Base-by-base conservation (phyloP, 2,797 vertebrate genomes). In the Chrysocyon brachyurus region DNA sequence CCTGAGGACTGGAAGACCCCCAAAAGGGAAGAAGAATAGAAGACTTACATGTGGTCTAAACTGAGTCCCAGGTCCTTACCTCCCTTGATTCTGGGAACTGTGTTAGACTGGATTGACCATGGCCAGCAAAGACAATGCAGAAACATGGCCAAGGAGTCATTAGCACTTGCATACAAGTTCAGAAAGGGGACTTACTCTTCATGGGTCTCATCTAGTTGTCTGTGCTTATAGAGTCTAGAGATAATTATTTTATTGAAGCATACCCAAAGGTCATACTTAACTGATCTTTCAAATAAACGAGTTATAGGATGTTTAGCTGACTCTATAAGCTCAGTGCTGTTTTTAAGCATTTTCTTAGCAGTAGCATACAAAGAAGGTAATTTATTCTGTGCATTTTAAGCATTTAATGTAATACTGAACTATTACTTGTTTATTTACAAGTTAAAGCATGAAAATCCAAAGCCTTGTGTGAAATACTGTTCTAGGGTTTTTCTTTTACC, bases 231-330 rank as follows among this genome's bases (percentile, higher is more conserved):
- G 66, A 90, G 95, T 94, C 82, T 64, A 88, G 72, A 91, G 81
- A 85, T 97, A 94, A 94, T 96, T 97, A 70, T 95, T 93, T 95
- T 88, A 94, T 46, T 94, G 59, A 96, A 93, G 94, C 4, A 10
- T 93, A 63, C 49, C 87, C 90, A 92, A 91, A 78, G 15, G 57
- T 97, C 73, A 94, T 81, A 56, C 56, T 75, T 95, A 94, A 46
- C 90, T 97, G 92, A 83, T 72, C 77, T 97, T 98, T 96, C 94
- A 92, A 96, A 93, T 87, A 81, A 95, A 70, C 86, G 12, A 88
- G 1, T 64, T 96, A 2, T 52, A 84, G 78, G 88, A 97, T 95
- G 81, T 93, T 66, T 95, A 33, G 56, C 61, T 79, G 2, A 77
- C 28, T 92, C 64, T 36, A 24, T 66, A 96, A 73, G 90, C 5